Evolutionary conservation across 2,797 vertebrate genomes (phyloP).

Genomic region (Sphaeramia orbicularis): DNA sequence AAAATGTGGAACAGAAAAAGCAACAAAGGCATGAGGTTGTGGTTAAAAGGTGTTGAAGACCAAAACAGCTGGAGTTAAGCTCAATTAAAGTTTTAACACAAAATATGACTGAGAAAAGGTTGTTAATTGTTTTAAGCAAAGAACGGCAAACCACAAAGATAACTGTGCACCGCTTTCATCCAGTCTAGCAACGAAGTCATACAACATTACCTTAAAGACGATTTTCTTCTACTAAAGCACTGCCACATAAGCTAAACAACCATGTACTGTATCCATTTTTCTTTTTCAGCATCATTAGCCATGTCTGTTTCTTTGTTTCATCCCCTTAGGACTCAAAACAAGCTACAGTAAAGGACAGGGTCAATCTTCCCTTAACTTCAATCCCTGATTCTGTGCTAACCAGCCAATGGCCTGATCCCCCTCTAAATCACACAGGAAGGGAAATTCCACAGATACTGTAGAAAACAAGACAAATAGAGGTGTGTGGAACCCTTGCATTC

Average conservation of each 20-base stretch:
- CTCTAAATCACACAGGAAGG: conserved; percentile 16
- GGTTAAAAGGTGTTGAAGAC: conserved; percentile 12
- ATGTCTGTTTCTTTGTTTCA: conserved; percentile 5
- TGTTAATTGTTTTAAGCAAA: conserved; percentile 14
- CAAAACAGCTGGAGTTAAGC: conserved; percentile 21
- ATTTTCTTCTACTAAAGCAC: conserved; percentile 11
- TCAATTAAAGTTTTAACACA: conserved; percentile 5
- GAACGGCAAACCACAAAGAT: too few species aligned
- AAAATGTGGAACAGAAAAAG: neutral
- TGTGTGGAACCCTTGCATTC: conserved; percentile 39
- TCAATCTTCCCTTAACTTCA: conserved; percentile 31
- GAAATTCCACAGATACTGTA: conserved; percentile 27
- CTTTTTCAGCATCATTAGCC: conserved; percentile 12
- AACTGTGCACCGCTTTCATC: too few species aligned
- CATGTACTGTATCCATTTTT: conserved; percentile 13
- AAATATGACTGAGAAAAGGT: conserved; percentile 1
- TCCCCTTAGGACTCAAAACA: conserved; percentile 24
- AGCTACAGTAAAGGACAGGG: conserved; percentile 32
- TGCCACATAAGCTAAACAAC: conserved; percentile 3
- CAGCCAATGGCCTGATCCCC: conserved; percentile 22
- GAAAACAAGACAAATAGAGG: conserved; percentile 44
- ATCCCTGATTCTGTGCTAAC: conserved; percentile 24
- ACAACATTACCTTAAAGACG: neutral
- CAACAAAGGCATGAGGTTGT: neutral
- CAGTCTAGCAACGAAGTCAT: too few species aligned